Conservation (phyloP, 2,888 invertebrate species). For the Rhagophthalmus giganteus region DNA sequence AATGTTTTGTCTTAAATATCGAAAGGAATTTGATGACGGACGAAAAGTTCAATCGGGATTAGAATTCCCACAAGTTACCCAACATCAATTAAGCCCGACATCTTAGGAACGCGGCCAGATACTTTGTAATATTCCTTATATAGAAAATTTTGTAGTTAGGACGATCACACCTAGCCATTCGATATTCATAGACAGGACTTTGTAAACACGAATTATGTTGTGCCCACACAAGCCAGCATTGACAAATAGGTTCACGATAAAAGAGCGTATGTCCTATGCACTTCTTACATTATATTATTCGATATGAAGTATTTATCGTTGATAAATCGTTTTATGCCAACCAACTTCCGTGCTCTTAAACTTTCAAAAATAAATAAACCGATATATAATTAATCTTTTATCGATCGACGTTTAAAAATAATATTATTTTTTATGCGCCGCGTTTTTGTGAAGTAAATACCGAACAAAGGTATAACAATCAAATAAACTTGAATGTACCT, state of each 20-base stretch:
- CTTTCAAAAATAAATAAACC: not conserved
- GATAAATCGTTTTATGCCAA: constrained; percentile 2
- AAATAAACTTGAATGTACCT: too few species aligned
- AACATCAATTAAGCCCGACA: constrained; percentile 2
- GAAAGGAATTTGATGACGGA: too few species aligned
- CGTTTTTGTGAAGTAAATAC: too few species aligned
- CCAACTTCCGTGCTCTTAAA: not conserved
- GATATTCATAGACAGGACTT: constrained; percentile 23
- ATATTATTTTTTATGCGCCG: too few species aligned
- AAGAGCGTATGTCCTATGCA: constrained; percentile 12
- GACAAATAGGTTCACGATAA: constrained; percentile 28
- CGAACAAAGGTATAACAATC: too few species aligned
- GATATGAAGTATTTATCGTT: constrained; percentile 7
- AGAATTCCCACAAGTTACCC: too few species aligned
- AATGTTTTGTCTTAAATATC: too few species aligned
- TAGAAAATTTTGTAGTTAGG: constrained; percentile 18
- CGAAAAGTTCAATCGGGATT: too few species aligned
- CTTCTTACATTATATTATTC: constrained; percentile 9
- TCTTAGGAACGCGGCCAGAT: constrained; percentile 15
- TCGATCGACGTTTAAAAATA: too few species aligned
- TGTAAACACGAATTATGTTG: constrained; percentile 23
- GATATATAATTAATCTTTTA: too few species aligned
- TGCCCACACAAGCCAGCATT: constrained; percentile 22
- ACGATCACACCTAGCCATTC: constrained; percentile 25
- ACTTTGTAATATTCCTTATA: constrained; percentile 25